Percentiles rank a stretch among this genome's conserved stretches.
Conservation (phyloP, 1,140 invertebrate genomes). For the Apis mellifera region Amel_HAv3.1 CM009936.2:2827001-2827500, state of each 20-base stretch:
- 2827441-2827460: too few species aligned
- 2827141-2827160: conserved; percentile 49
- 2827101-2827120: conserved; percentile 49
- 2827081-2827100: conserved; percentile 67
- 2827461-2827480: too few species aligned
- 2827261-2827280: neutral
- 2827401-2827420: too few species aligned
- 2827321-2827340: neutral
- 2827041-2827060: conserved; percentile 52
- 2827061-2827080: conserved; percentile 33
- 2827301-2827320: neutral
- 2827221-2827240: neutral
- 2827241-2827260: neutral
- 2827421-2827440: too few species aligned
- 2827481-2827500: too few species aligned
- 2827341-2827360: neutral
- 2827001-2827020: too few species aligned
- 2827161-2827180: conserved; percentile 67
- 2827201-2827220: conserved; percentile 47
- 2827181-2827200: conserved; percentile 64
- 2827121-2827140: conserved; percentile 53
- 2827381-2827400: neutral
- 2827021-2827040: neutral
- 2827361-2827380: too few species aligned
- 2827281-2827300: neutral